Evolutionary conservation across 2,888 invertebrate species (phyloP).

Genomic region (Lamproptera curius): DNA sequence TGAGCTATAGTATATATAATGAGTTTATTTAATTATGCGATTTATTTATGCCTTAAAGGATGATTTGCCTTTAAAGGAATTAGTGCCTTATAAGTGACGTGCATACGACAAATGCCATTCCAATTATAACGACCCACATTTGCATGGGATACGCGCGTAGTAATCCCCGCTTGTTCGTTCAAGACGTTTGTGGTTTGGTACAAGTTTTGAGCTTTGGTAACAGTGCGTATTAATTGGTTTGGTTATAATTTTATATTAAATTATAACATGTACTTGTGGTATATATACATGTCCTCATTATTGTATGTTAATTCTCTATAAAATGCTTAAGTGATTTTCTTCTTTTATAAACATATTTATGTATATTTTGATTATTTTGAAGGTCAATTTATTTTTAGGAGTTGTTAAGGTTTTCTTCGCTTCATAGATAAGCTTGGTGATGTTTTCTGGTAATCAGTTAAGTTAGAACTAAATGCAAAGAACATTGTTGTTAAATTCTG

Average conservation of each 20-base stretch:
- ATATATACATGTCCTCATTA: not conserved
- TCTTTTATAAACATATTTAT: not conserved
- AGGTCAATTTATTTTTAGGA: too few relatives aligned
- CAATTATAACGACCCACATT: constrained; percentile 51
- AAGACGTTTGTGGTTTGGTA: constrained; percentile 28
- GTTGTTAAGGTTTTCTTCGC: too few relatives aligned
- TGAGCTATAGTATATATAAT: too few relatives aligned
- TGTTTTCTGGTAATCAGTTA: too few relatives aligned
- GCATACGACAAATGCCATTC: constrained; percentile 42
- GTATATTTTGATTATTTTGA: not conserved
- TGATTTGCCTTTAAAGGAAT: too few relatives aligned
- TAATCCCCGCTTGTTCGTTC: constrained; percentile 32
- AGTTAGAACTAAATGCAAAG: not conserved
- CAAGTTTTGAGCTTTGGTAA: constrained; percentile 29
- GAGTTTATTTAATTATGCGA: too few relatives aligned
- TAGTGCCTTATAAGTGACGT: too few relatives aligned
- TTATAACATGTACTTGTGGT: too few relatives aligned
- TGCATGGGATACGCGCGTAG: constrained; percentile 50
- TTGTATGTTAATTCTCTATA: not conserved
- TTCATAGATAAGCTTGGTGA: too few relatives aligned
- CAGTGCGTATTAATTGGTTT: constrained; percentile 9
- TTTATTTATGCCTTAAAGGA: too few relatives aligned
- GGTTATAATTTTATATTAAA: too few relatives aligned
- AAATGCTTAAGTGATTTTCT: not conserved
- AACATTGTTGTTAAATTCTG: not conserved